These are phyloP conservation scores for Cheilosia grossa DNA, from an alignment of 2,888 invertebrate genomes.

Conservation along the genomic window DNA sequence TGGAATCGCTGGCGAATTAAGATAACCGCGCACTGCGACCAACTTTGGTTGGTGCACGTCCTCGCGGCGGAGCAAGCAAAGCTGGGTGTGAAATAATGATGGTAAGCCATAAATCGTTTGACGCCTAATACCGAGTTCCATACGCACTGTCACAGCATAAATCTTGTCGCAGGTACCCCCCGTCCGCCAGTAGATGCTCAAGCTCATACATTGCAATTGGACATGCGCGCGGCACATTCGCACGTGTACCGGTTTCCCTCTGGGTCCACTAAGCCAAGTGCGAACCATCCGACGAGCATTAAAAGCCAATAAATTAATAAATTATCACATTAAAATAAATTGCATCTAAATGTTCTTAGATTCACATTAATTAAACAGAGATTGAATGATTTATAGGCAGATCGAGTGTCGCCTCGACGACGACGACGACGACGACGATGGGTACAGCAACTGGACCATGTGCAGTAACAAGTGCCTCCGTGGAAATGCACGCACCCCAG, in stretches of 20 bases:
- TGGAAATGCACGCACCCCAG: slow-evolving; percentile 41
- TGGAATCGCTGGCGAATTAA: slow-evolving; percentile 68
- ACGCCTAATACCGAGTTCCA: slow-evolving; percentile 71
- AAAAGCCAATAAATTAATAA: slow-evolving; percentile 83
- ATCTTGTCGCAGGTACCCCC: slow-evolving; percentile 40
- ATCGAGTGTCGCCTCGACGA: slow-evolving; percentile 80
- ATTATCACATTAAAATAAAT: slow-evolving; percentile 83
- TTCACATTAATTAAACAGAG: slow-evolving; percentile 84
- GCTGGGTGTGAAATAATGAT: slow-evolving; percentile 74
- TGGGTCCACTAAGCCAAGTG: slow-evolving; percentile 37
- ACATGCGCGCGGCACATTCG: slow-evolving; percentile 52
- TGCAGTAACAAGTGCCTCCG: slow-evolving; percentile 69
- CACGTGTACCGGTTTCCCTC: slow-evolving; percentile 59
- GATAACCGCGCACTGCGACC: slow-evolving; percentile 34
- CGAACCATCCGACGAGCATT: slow-evolving; percentile 77
- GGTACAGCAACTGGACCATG: slow-evolving; percentile 5
- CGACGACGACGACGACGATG: slow-evolving; percentile 16
- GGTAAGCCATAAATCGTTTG: slow-evolving; percentile 74
- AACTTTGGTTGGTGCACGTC: slow-evolving; percentile 17
- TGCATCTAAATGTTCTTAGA: slow-evolving; percentile 83
- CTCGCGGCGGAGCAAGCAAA: slow-evolving; percentile 21
- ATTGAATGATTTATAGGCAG: slow-evolving; percentile 83
- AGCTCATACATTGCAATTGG: slow-evolving; percentile 36
- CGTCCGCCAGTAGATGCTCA: slow-evolving; percentile 1
- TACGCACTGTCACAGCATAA: slow-evolving; percentile 73